These are phyloP conservation scores for Cebidichthys violaceus DNA, from an alignment of 2,113 vertebrate genomes.

Conservation along the genomic window DNA sequence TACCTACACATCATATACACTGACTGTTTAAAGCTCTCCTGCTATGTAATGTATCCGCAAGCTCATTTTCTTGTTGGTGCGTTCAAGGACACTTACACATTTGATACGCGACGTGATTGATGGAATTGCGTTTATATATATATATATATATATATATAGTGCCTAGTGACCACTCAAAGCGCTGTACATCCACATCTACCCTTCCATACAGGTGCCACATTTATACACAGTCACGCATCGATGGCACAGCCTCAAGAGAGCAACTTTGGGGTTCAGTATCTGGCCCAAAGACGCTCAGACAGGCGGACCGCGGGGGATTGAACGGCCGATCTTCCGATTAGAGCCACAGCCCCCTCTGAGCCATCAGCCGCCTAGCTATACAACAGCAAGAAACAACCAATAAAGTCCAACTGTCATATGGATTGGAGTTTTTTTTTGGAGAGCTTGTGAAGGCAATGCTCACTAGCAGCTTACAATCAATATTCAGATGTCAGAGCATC, in stretches of 20 bases:
- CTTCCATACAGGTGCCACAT: neutral
- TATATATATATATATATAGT: no score
- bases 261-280: neutral
- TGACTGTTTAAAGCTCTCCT: constrained; percentile 4
- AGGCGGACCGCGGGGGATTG: neutral
- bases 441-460: neutral
- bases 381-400: neutral
- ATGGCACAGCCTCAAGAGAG: neutral
- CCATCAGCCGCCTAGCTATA: neutral
- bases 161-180: no score
- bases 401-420: neutral
- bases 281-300: neutral
- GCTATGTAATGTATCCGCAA: constrained; percentile 1
- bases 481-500: neutral
- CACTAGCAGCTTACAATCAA: neutral
- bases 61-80: neutral
- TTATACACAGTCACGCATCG: neutral
- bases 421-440: neutral
- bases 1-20: constrained; percentile 10
- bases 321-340: neutral
- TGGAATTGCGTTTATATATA: neutral
- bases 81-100: constrained; percentile 8
- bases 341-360: neutral
- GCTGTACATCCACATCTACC: neutral
- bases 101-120: neutral